A percentile compares a stretch with the other conserved stretches of the same genome.
Conservation (phyloP, 2,113 vertebrate genomes). For the Ancistrus triradiatus region DNA sequence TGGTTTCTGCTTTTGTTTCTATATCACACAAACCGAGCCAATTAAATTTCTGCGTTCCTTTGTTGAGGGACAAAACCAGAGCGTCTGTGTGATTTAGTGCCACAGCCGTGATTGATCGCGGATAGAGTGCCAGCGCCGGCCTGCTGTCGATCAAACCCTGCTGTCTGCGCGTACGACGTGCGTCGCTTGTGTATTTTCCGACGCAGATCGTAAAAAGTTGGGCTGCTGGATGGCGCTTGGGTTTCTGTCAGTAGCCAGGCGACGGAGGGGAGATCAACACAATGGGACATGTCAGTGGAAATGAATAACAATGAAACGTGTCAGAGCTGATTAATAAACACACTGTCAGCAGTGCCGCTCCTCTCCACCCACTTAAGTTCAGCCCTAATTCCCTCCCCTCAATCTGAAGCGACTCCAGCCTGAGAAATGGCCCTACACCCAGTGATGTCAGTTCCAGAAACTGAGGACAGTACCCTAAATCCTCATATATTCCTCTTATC, state of each 20-base stretch:
- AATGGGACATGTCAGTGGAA: constrained; percentile 45
- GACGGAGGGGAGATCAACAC: constrained; percentile 36
- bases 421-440: neutral
- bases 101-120: constrained; percentile 34
- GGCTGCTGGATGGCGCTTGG: constrained; percentile 9
- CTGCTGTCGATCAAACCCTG: constrained; percentile 31
- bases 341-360: constrained; percentile 19
- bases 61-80: neutral
- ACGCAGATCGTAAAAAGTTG: constrained; percentile 21
- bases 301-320: constrained; percentile 43
- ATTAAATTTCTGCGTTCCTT: constrained; percentile 15
- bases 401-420: constrained; percentile 13
- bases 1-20: constrained; percentile 17
- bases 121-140: constrained; percentile 7
- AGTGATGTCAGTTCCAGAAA: too few relatives aligned
- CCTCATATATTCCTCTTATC: too few relatives aligned
- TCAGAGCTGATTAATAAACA: constrained; percentile 46
- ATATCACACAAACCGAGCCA: constrained; percentile 8
- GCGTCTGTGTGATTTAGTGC: constrained; percentile 26
- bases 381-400: constrained; percentile 13
- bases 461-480: too few relatives aligned
- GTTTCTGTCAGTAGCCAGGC: constrained; percentile 33
- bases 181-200: constrained; percentile 19
- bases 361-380: constrained; percentile 37
- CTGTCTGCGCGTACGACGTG: constrained; percentile 18